Evolutionary conservation across 2,888 invertebrate genomes (phyloP).

Genomic region (Coleophora deauratella): DNA sequence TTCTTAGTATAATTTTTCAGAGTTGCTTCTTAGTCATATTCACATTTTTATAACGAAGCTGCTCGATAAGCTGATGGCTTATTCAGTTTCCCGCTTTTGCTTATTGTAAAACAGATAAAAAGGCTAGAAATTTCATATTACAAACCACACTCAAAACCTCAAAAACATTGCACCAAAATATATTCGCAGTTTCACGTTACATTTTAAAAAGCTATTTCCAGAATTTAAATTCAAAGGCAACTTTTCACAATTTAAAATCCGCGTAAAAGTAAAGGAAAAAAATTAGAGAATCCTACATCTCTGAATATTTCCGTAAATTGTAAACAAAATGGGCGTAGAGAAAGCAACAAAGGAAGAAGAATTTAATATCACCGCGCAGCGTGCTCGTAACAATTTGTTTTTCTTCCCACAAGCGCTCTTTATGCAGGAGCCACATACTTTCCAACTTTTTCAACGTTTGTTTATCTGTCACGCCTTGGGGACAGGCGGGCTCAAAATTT

Average conservation of each 20-base stretch:
- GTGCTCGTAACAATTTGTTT: constrained; percentile 57
- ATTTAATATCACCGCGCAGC: constrained; percentile 63
- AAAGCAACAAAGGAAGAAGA: constrained; percentile 55
- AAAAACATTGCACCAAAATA: no score
- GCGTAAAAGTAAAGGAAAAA: constrained; percentile 39
- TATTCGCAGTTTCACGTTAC: no score
- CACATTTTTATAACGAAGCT: no score
- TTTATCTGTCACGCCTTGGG: constrained; percentile 22
- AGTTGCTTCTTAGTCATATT: no score
- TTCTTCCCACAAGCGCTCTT: constrained; percentile 49
- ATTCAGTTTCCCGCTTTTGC: no score
- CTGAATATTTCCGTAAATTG: constrained; percentile 43
- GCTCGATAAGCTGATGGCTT: no score
- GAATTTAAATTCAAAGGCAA: constrained; percentile 38
- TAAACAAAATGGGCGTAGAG: constrained; percentile 51
- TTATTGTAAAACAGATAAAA: no score
- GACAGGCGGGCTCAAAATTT: constrained; percentile 9
- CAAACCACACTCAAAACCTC: no score
- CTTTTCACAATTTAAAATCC: constrained; percentile 42
- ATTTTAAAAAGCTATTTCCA: constrained; percentile 8
- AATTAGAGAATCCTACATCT: constrained; percentile 36
- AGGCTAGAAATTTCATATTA: no score
- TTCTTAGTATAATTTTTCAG: no score
- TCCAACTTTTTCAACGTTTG: constrained; percentile 20
- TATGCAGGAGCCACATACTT: constrained; percentile 41